Evolutionary conservation across 2,888 invertebrate species (phyloP).

Genomic region (Biston stratarius): DNA sequence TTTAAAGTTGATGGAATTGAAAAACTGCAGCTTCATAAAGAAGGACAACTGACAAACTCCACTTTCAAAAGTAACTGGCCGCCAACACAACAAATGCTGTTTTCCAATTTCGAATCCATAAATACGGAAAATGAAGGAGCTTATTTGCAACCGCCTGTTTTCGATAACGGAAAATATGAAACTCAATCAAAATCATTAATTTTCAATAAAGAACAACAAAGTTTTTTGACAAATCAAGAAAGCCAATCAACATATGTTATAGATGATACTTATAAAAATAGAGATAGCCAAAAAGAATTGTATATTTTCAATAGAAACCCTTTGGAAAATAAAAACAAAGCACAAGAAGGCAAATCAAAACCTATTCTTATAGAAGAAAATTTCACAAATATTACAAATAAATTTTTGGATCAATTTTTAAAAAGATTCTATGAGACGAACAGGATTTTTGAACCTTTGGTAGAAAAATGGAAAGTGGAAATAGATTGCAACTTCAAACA

Average conservation of each 20-base stretch:
- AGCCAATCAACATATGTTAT: conserved; percentile 8
- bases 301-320: conserved; percentile 9
- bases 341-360: neutral
- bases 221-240: neutral
- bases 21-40: no score
- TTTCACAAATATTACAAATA: neutral
- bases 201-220: conserved; percentile 2
- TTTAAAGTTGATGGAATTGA: conserved; percentile 11
- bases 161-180: neutral
- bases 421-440: conserved; percentile 51
- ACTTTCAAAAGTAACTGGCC: conserved; percentile 8
- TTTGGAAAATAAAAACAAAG: neutral
- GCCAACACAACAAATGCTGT: neutral
- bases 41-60: no score
- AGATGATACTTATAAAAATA: conserved; percentile 25
- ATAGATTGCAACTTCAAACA: conserved; percentile 63
- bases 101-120: conserved; percentile 1
- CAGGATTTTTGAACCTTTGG: conserved; percentile 46
- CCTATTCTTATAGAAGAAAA: conserved; percentile 11
- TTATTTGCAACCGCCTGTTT: neutral
- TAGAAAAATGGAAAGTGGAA: conserved; percentile 59
- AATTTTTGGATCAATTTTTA: conserved; percentile 40
- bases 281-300: neutral
- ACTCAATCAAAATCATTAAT: neutral
- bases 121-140: neutral